These are phyloP conservation scores for Drosophila niveifrons DNA, from an alignment of 2,888 invertebrate species.

Conservation along the genomic window DNA sequence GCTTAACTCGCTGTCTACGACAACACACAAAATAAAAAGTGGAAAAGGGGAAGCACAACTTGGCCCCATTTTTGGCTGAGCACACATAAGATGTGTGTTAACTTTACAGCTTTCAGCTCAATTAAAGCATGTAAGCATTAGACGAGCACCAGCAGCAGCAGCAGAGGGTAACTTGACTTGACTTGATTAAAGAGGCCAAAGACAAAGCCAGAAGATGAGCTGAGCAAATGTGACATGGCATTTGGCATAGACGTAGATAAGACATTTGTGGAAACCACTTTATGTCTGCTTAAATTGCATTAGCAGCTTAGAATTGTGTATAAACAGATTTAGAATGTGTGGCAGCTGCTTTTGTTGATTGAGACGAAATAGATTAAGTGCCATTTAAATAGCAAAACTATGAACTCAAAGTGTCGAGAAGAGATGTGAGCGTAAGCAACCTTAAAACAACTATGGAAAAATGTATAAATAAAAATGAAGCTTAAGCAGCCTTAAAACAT, in stretches of 20 bases:
- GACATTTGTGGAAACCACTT: slow-evolving; percentile 1
- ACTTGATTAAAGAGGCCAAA: slow-evolving; percentile 11
- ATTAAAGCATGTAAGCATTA: slow-evolving; percentile 60
- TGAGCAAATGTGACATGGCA: not conserved
- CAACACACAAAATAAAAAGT: not conserved
- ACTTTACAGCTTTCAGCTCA: slow-evolving; percentile 68
- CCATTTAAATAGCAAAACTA: not conserved
- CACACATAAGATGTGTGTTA: slow-evolving; percentile 53
- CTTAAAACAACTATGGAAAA: no score
- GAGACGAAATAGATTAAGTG: not conserved
- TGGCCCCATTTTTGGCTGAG: slow-evolving; percentile 36
- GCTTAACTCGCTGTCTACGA: slow-evolving; percentile 60
- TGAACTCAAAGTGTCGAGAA: not conserved
- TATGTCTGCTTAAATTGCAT: slow-evolving; percentile 11
- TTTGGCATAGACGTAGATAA: not conserved
- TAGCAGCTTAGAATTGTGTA: slow-evolving; percentile 2
- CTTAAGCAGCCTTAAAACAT: no score
- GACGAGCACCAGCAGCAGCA: not conserved
- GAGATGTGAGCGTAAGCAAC: no score
- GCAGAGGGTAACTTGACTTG: slow-evolving; percentile 23
- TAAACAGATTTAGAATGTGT: not conserved
- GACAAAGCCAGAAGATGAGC: not conserved
- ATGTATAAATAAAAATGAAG: no score
- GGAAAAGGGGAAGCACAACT: slow-evolving; percentile 10
- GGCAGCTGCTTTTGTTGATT: not conserved